A percentile compares a stretch with the other conserved stretches of the same genome.
Evolutionary conservation across 53 echinoderm and acorn worm genomes (phyloP).

Genomic region (Luidia sarsii): DNA sequence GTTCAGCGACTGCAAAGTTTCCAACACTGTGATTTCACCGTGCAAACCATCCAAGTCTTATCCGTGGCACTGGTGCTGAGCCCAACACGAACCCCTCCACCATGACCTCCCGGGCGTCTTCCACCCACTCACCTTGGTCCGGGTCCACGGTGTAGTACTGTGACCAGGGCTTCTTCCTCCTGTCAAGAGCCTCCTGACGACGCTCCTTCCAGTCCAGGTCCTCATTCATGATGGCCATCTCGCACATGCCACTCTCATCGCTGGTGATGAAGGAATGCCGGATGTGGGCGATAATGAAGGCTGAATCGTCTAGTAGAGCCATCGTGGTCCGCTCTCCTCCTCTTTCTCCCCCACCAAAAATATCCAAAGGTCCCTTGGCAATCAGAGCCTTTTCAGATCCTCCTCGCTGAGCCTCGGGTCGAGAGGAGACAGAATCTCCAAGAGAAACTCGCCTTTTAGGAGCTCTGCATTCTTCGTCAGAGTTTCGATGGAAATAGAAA

Average conservation of each 20-base stretch:
- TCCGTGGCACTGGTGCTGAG: neutral
- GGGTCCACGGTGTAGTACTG: slow-evolving; percentile 82
- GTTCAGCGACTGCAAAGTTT: too few relatives aligned
- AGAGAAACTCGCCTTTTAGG: too few relatives aligned
- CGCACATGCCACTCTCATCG: slow-evolving; percentile 98
- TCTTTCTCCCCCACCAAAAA: neutral
- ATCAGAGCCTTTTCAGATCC: too few relatives aligned
- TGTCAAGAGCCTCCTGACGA: slow-evolving; percentile 73
- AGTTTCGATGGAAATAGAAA: too few relatives aligned
- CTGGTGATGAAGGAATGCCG: slow-evolving; percentile 98
- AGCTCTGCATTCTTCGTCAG: too few relatives aligned
- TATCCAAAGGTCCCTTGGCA: too few relatives aligned
- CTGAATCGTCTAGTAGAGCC: slow-evolving; percentile 95
- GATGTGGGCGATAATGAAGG: slow-evolving; percentile 94
- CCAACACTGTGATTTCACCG: too few relatives aligned
- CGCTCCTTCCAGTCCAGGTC: slow-evolving; percentile 87
- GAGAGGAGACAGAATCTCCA: too few relatives aligned
- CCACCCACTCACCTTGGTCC: slow-evolving; percentile 72
- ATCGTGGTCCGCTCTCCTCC: slow-evolving; percentile 55
- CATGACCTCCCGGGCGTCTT: neutral
- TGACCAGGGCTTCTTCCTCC: slow-evolving; percentile 77
- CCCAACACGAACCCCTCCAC: neutral
- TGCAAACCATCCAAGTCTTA: neutral
- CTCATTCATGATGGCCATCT: slow-evolving; percentile 99
- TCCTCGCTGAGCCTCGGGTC: too few relatives aligned